Conservation (phyloP, 2,113 vertebrate species). For the Pleuronectes platessa region DNA sequence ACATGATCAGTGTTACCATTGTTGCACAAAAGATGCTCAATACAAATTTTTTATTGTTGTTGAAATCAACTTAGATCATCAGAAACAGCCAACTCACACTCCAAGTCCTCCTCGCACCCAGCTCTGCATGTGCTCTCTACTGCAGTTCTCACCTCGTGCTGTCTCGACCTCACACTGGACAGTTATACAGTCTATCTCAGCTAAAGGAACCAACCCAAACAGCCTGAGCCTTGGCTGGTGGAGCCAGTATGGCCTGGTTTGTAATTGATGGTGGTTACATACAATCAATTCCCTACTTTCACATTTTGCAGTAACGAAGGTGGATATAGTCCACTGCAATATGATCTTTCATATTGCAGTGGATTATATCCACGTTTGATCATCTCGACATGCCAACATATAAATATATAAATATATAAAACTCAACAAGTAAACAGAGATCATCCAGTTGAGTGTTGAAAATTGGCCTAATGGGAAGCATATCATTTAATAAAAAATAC, state of each 20-base stretch:
- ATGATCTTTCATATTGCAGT: no score
- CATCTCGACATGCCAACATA: no score
- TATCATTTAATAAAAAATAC: no score
- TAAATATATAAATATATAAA: no score
- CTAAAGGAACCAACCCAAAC: conserved; percentile 8
- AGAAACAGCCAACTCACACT: conserved; percentile 16
- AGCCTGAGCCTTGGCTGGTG: neutral
- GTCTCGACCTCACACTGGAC: conserved; percentile 12
- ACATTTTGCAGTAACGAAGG: no score
- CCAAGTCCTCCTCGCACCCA: conserved; percentile 12
- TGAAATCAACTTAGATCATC: conserved; percentile 29
- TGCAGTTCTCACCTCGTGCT: neutral
- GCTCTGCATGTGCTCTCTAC: conserved; percentile 32
- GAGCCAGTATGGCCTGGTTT: neutral
- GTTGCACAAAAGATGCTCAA: neutral
- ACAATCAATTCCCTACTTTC: conserved; percentile 1
- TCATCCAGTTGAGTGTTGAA: no score
- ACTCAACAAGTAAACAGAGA: no score
- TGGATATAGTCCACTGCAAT: no score
- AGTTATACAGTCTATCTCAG: neutral
- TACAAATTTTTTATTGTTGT: conserved; percentile 20
- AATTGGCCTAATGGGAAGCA: no score
- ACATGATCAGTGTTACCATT: conserved; percentile 1
- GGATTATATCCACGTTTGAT: no score
- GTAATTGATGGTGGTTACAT: conserved; percentile 5